These are phyloP conservation scores for Piaya cayana DNA, from an alignment of 2,113 vertebrate genomes.

Conservation along the genomic window DNA sequence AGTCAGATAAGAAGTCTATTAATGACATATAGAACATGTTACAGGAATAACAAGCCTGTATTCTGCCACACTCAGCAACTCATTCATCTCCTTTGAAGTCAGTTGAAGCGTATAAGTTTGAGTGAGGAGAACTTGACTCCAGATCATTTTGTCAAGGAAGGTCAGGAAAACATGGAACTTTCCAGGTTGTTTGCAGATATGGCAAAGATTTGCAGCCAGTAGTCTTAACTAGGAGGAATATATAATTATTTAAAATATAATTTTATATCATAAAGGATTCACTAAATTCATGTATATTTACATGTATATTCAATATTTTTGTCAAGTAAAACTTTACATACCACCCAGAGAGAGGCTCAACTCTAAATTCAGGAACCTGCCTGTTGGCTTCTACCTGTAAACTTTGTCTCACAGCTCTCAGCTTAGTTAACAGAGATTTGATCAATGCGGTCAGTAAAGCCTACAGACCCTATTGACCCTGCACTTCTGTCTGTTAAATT, in stretches of 20 bases:
- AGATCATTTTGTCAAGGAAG: background rate
- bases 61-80: background rate
- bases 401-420: background rate
- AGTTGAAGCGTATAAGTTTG: background rate
- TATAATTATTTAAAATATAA: background rate
- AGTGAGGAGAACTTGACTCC: background rate
- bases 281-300: background rate
- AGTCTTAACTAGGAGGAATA: background rate
- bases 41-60: slow-evolving; percentile 13
- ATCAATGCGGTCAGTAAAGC: background rate
- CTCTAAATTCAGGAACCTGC: background rate
- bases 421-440: background rate
- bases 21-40: background rate
- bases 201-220: background rate
- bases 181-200: background rate
- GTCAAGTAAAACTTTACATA: background rate
- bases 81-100: slow-evolving; percentile 32
- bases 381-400: background rate
- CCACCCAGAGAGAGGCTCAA: background rate
- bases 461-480: background rate
- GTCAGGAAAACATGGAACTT: background rate
- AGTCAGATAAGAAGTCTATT: slow-evolving; percentile 8
- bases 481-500: background rate
- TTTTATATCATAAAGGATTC: background rate
- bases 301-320: background rate